Percentiles rank a stretch among this genome's conserved stretches.
These are phyloP conservation scores for Oscheius sp. DNA, from an alignment of 2,888 invertebrate species.

Conservation along the genomic window DNA sequence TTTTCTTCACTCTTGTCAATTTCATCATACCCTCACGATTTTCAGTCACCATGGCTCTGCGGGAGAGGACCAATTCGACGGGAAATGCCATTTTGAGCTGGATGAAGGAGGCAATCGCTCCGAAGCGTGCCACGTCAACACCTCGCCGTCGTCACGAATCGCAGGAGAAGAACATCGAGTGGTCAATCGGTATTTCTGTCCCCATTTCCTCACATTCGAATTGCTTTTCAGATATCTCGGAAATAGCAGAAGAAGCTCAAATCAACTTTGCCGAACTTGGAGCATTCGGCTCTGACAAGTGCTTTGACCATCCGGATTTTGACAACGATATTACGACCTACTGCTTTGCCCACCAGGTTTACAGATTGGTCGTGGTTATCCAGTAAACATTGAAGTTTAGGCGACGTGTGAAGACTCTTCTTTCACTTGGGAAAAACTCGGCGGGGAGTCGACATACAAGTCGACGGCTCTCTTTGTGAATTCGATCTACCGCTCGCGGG, in stretches of 20 bases:
- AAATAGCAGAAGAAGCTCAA: background rate
- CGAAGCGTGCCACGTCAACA: slow-evolving; percentile 29
- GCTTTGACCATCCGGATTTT: slow-evolving; percentile 25
- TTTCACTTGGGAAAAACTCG: background rate
- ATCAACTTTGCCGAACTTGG: slow-evolving; percentile 26
- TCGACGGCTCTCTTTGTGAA: background rate
- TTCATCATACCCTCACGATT: too few species aligned
- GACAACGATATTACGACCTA: slow-evolving; percentile 33
- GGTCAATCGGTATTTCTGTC: background rate
- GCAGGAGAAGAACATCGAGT: background rate
- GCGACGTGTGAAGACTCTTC: background rate
- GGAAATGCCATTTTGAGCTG: background rate
- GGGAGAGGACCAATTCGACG: slow-evolving; percentile 17
- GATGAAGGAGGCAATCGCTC: slow-evolving; percentile 8
- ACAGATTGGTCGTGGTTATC: background rate
- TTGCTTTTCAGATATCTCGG: slow-evolving; percentile 10
- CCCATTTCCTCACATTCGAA: background rate
- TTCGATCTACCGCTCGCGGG: background rate
- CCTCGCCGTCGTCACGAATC: background rate
- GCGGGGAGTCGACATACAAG: slow-evolving; percentile 13
- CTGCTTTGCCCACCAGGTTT: slow-evolving; percentile 18
- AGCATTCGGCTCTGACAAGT: slow-evolving; percentile 3
- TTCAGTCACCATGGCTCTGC: slow-evolving; percentile 8
- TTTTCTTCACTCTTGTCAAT: too few species aligned
- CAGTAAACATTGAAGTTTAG: background rate